These are phyloP conservation scores for Chrysotoxum bicinctum DNA, from an alignment of 2,888 invertebrate genomes.

Conservation along the genomic window DNA sequence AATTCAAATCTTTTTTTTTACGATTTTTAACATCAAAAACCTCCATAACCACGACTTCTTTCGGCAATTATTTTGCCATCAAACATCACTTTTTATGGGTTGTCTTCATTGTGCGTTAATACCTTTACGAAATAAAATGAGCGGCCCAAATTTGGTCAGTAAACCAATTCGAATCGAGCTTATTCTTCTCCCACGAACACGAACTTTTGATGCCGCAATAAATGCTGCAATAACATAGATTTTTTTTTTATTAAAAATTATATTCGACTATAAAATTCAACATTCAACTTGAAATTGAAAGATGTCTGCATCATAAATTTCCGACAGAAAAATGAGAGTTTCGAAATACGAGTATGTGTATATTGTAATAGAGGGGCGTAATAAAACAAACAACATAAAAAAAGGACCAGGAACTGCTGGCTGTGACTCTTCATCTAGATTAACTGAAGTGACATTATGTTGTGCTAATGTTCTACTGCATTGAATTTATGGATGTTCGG, in stretches of 20 bases:
- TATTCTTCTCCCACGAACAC: slow-evolving; percentile 31
- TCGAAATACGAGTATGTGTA: slow-evolving; percentile 19
- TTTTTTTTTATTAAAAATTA: slow-evolving; percentile 52
- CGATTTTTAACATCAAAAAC: not conserved
- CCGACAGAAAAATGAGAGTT: not conserved
- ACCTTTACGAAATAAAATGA: not conserved
- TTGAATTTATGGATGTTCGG: slow-evolving; percentile 58
- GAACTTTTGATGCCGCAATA: slow-evolving; percentile 39
- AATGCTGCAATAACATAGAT: slow-evolving; percentile 62
- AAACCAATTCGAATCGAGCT: not conserved
- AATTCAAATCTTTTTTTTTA: not conserved
- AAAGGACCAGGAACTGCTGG: slow-evolving; percentile 9
- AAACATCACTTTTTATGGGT: not conserved
- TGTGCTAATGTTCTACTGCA: slow-evolving; percentile 62
- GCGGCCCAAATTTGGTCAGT: slow-evolving; percentile 13
- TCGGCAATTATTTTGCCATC: slow-evolving; percentile 23
- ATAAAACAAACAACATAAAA: not conserved
- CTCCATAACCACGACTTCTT: not conserved
- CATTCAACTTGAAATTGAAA: slow-evolving; percentile 55
- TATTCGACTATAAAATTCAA: slow-evolving; percentile 53
- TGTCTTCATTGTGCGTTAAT: not conserved
- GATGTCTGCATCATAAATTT: slow-evolving; percentile 58
- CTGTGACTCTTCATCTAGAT: slow-evolving; percentile 42
- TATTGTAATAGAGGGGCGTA: slow-evolving; percentile 2
- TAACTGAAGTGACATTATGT: slow-evolving; percentile 61